Percentiles rank a stretch among this genome's conserved stretches.
phyloP scores from a whole-genome alignment of 1,140 invertebrate genomes.

The Antheraea pernyi region DNA sequence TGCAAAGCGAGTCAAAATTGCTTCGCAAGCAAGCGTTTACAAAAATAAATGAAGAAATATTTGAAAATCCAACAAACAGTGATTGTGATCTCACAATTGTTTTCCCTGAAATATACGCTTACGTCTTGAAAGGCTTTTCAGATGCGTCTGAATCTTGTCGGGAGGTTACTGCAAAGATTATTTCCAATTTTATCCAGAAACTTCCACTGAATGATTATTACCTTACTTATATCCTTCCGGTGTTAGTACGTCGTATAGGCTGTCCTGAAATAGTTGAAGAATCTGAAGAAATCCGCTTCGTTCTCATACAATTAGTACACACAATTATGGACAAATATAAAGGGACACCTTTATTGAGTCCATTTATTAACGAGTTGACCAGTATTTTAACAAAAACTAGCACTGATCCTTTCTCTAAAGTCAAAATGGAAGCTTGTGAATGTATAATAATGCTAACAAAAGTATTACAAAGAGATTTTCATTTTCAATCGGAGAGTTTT shows the following conservation, averaged over 20 bases:
- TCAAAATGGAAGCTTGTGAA: conserved; percentile 88
- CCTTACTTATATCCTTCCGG: conserved; percentile 87
- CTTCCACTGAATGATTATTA: conserved; percentile 82
- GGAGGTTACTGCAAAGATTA: conserved; percentile 55
- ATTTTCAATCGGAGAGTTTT: conserved; percentile 85
- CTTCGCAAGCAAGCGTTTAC: conserved; percentile 52
- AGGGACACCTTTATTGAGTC: conserved; percentile 74
- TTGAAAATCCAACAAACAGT: conserved; percentile 48
- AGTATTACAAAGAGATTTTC: conserved; percentile 85
- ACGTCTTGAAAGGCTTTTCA: conserved; percentile 68
- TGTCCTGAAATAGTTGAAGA: conserved; percentile 88
- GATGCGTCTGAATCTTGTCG: conserved; percentile 68
- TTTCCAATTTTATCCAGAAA: conserved; percentile 62
- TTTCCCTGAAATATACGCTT: conserved; percentile 68
- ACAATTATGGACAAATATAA: conserved; percentile 84
- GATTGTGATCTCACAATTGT: conserved; percentile 60
- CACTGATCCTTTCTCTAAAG: conserved; percentile 87
- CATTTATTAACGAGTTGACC: conserved; percentile 88
- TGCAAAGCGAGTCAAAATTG: conserved; percentile 70
- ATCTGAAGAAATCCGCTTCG: conserved; percentile 92
- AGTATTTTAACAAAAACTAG: conserved; percentile 86
- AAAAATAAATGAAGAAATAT: conserved; percentile 66
- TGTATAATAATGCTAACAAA: conserved; percentile 84
- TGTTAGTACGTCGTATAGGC: conserved; percentile 87
- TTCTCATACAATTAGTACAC: conserved; percentile 83